These are phyloP conservation scores for Empidonax alnorum DNA, from an alignment of 2,113 vertebrate genomes.

Conservation along the genomic window DNA sequence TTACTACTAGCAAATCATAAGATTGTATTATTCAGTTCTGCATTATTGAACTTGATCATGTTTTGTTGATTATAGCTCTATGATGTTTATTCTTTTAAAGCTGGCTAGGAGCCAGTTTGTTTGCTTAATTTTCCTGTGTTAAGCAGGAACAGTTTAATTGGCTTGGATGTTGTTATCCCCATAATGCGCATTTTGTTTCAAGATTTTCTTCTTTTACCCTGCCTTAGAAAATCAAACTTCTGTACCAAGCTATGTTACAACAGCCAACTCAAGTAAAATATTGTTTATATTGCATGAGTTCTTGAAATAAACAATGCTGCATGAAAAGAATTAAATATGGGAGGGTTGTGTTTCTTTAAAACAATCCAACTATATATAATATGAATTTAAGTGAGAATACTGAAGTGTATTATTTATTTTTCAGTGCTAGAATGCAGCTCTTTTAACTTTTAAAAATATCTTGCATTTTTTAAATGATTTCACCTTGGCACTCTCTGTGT, in stretches of 20 bases:
- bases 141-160: not conserved
- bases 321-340: not conserved
- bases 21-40: not conserved
- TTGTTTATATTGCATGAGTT: constrained; percentile 37
- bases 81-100: not conserved
- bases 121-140: not conserved
- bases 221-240: not conserved
- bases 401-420: constrained; percentile 28
- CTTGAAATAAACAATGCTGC: not conserved
- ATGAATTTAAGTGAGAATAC: not conserved
- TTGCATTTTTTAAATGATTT: constrained; percentile 20
- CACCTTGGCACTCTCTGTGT: not conserved
- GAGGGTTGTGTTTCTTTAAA: not conserved
- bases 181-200: not conserved
- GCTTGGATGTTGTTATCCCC: not conserved
- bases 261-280: not conserved
- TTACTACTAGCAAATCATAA: not conserved
- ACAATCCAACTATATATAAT: not conserved
- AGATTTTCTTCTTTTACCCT: not conserved
- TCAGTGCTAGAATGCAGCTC: not conserved
- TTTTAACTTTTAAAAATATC: not conserved
- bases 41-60: not conserved
- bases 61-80: not conserved
- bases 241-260: not conserved
- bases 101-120: not conserved